Evolutionary conservation across 1,140 invertebrate genomes (phyloP), one percentile per base, ranked within the genome.

Genomic region (Ridgeia piscesae): DNA sequence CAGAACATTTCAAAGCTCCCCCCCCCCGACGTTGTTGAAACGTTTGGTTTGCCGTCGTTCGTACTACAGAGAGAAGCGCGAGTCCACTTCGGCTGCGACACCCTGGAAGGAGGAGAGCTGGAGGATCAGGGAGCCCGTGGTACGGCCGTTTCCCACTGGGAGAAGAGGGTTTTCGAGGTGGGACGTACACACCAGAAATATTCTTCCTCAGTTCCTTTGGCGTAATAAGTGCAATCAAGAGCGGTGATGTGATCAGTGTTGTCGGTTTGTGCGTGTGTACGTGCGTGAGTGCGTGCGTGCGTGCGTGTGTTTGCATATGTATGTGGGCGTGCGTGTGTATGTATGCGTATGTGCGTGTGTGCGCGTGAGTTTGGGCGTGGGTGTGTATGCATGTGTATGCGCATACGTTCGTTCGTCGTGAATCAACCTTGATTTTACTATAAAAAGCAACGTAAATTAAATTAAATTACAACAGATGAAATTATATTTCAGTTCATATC

Each of bases 41-140:
- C 4, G 4, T 4, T 42, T 42, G 42, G 58, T 77, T 42, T 42
- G 42, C 42, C 27, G 58, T 31, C 0, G 0, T 17, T 31, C 14
- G 17, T 31, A 90, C 11, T 31, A 90, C 11, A 95, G 95, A 93
- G 94, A 92, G 96, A 97, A 94, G 98, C 98, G 14, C 96, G 98
- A 50, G 96, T 97, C 27, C 99, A 99, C 96, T 99, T 99, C 95
- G 97, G 98, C 95, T 99, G 99, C 95, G 96, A 97, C 0, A 96
- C 97, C 91, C 96, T 99, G 34, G 99, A 99, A 96, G 99, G 99
- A 0, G 99, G 99, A 0, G 99, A 99, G 95, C 96, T 99, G 48
- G 99, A 99, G 96, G 98, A 99, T 96, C 99, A 99, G 96, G 99
- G 99, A 0, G 98, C 98, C 93, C 98, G 99, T 94, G 99, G 99